A percentile compares a stretch with the other conserved stretches of the same genome.
These are phyloP conservation scores for Epinotia nisella DNA, from an alignment of 2,888 invertebrate species.

Conservation along the genomic window DNA sequence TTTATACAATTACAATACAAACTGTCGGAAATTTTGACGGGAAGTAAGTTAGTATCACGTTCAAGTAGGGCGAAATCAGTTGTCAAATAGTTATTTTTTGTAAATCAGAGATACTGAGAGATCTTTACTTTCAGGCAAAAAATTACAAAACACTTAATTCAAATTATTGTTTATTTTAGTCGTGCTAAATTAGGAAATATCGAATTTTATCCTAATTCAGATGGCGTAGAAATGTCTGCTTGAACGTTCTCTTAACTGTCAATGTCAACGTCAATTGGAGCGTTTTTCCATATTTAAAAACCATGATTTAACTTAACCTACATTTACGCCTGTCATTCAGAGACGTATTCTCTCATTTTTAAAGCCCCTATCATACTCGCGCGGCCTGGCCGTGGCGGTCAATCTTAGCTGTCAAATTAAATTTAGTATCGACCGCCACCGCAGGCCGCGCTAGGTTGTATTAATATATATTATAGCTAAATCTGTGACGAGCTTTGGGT, in stretches of 20 bases:
- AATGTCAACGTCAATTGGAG: not conserved
- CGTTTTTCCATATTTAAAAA: not conserved
- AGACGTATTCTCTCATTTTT: too few species aligned
- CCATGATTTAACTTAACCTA: too few species aligned
- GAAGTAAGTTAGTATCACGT: conserved; percentile 29
- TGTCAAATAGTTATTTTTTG: not conserved
- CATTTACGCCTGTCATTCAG: not conserved
- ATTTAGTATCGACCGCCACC: too few species aligned
- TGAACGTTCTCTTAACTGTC: not conserved
- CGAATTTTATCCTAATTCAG: not conserved
- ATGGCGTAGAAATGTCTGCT: not conserved
- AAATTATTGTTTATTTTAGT: not conserved
- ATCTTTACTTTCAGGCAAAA: not conserved
- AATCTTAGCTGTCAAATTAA: too few species aligned
- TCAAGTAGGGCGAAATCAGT: conserved; percentile 6
- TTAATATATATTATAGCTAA: too few species aligned
- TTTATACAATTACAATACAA: conserved; percentile 17
- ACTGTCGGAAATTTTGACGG: conserved; percentile 36
- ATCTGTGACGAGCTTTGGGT: too few species aligned
- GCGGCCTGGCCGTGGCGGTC: too few species aligned
- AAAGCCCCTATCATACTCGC: too few species aligned
- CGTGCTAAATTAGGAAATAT: not conserved
- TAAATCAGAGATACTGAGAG: not conserved
- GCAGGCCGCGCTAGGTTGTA: too few species aligned
- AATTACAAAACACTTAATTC: not conserved